phyloP scores from a whole-genome alignment of 2,797 vertebrate genomes.

The Podarcis lilfordi region DNA sequence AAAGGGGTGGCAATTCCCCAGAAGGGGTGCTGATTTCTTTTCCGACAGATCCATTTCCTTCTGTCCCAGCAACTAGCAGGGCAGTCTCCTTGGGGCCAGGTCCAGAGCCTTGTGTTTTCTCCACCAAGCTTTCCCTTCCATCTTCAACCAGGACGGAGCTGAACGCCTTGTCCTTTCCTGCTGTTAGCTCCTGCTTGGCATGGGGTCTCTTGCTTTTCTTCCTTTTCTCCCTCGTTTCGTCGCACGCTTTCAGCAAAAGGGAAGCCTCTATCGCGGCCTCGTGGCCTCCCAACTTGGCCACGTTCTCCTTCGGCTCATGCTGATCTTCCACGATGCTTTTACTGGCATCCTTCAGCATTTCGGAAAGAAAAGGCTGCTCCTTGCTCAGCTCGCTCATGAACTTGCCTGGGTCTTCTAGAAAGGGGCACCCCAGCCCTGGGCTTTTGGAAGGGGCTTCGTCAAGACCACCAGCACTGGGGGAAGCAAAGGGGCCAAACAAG shows the following conservation, averaged over 20 bases:
- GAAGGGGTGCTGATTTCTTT: fast-evolving
- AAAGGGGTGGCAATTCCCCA: neutral
- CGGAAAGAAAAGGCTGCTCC: conserved; percentile 11
- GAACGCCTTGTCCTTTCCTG: fast-evolving
- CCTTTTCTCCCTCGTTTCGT: neutral
- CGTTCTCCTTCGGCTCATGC: fast-evolving
- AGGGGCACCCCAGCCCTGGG: conserved; percentile 28
- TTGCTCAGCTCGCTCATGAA: neutral
- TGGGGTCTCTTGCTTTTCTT: neutral
- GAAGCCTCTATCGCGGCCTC: neutral
- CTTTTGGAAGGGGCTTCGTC: neutral
- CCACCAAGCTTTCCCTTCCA: fast-evolving
- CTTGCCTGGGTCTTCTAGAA: conserved; percentile 26
- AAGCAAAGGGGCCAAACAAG: neutral
- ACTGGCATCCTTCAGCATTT: neutral
- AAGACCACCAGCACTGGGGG: neutral
- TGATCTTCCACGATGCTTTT: neutral
- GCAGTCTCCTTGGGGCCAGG: neutral
- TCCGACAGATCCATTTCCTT: fast-evolving
- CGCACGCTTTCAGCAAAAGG: neutral
- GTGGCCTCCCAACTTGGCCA: fast-evolving
- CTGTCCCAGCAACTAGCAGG: neutral
- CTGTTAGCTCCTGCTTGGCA: fast-evolving
- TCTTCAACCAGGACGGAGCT: fast-evolving
- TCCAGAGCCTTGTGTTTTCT: fast-evolving